Percentiles rank a stretch among this genome's conserved stretches.
phyloP scores from a whole-genome alignment of 37 sponge, comb jelly and placozoan genomes.

The Spongia lamella region DNA sequence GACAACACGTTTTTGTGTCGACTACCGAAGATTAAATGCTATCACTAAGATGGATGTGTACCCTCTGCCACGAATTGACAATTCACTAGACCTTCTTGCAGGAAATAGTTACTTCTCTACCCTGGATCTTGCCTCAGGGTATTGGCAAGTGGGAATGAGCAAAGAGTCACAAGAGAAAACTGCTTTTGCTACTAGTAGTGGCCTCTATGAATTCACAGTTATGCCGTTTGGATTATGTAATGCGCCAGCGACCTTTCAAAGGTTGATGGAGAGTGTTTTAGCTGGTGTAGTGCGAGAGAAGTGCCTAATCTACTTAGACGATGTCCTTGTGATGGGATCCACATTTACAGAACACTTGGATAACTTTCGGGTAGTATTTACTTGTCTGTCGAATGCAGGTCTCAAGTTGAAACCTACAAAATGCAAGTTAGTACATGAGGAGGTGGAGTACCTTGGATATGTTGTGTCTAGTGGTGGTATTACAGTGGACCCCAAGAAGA shows the following conservation, averaged over 20 bases:
- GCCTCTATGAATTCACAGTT: slow-evolving; percentile 59
- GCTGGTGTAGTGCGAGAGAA: slow-evolving; percentile 3
- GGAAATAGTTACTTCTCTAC: slow-evolving; percentile 38
- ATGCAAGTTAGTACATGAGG: slow-evolving; percentile 3
- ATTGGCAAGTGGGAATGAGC: slow-evolving; percentile 61
- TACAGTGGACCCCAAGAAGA: slow-evolving; percentile 22
- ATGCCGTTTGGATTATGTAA: slow-evolving; percentile 72
- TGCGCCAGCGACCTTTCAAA: slow-evolving; percentile 58
- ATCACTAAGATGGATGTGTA: slow-evolving; percentile 56
- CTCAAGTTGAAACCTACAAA: slow-evolving; percentile 35
- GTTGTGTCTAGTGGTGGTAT: slow-evolving; percentile 31
- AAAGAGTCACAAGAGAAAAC: slow-evolving; percentile 45
- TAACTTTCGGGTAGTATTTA: slow-evolving; percentile 32
- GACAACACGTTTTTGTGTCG: slow-evolving; percentile 46
- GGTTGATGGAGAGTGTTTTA: slow-evolving; percentile 57
- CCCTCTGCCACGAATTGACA: slow-evolving; percentile 62
- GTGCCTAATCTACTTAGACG: slow-evolving; percentile 54
- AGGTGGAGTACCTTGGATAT: slow-evolving; percentile 36
- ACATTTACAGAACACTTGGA: slow-evolving; percentile 22
- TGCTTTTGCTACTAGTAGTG: slow-evolving; percentile 62
- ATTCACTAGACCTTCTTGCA: slow-evolving; percentile 36
- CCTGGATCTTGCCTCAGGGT: slow-evolving; percentile 69
- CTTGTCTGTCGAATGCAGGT: slow-evolving; percentile 31
- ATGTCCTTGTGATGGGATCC: slow-evolving; percentile 39
- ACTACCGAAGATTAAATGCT: slow-evolving; percentile 56